Conservation (phyloP, 2,888 invertebrate genomes). For the Lagria hirta region DNA sequence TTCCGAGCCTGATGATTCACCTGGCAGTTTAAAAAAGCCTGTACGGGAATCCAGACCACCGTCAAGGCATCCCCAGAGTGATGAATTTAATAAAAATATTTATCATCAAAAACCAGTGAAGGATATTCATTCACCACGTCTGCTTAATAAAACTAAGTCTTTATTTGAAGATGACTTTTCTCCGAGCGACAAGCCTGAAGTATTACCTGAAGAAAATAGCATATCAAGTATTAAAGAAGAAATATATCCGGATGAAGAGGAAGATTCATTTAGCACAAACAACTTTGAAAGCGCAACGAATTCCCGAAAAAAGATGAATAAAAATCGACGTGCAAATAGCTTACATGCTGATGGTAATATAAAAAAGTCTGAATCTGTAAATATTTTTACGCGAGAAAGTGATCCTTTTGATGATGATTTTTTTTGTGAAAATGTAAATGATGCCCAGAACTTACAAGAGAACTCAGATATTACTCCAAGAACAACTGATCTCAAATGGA, state of each 20-base stretch:
- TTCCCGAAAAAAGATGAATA: constrained; percentile 42
- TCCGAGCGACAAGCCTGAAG: constrained; percentile 47
- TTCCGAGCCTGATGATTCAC: constrained; percentile 46
- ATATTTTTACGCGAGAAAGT: constrained; percentile 82
- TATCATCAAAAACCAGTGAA: constrained; percentile 29
- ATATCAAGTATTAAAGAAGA: constrained; percentile 52
- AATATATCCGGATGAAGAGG: constrained; percentile 37
- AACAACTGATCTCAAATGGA: constrained; percentile 52
- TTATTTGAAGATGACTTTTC: constrained; percentile 63
- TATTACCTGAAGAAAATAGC: constrained; percentile 36
- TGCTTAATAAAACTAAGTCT: constrained; percentile 43
- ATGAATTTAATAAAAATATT: constrained; percentile 29
- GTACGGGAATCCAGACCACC: constrained; percentile 31
- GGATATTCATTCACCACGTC: constrained; percentile 35
- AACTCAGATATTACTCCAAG: constrained; percentile 32
- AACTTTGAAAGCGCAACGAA: constrained; percentile 35
- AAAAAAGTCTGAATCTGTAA: constrained; percentile 86
- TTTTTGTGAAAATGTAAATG: constrained; percentile 58
- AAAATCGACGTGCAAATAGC: constrained; percentile 37
- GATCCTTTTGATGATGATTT: constrained; percentile 91
- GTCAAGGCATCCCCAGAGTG: constrained; percentile 32
- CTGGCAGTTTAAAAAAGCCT: constrained; percentile 30
- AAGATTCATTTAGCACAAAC: constrained; percentile 41
- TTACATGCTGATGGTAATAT: constrained; percentile 62
- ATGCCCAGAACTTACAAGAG: constrained; percentile 13